Evolutionary conservation across 2,888 invertebrate genomes (phyloP), one percentile per base, ranked within the genome.

Genomic region (Amphipoea lucens): DNA sequence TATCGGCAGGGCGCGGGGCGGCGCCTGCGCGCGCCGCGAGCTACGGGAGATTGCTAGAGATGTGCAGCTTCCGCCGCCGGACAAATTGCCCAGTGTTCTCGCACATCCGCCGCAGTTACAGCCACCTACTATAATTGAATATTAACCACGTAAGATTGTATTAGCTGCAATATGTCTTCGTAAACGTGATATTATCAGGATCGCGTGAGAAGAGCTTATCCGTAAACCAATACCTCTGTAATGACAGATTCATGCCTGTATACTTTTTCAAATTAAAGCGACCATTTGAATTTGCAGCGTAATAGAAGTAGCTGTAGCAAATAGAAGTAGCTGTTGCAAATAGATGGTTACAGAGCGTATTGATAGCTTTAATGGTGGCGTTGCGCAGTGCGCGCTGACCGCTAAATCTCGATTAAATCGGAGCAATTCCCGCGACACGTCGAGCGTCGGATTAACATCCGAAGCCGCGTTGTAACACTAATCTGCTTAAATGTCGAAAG

Each of bases 401-500:
- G 94, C 95, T 95, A 94, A 94, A 94, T 94, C 94, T 95, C 93
- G 94, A 95, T 96, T 94, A 92, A 95, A 95, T 93, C 94, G 93
- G 91, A 95, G 95, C 95, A 94, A 95, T 95, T 95, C 95, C 95
- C 93, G 95, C 95, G 94, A 95, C 95, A 95, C 95, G 92, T 96
- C 94, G 93, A 90, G 93, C 96, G 97, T 97, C 96, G 94, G 96
- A 96, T 97, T 97, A 96, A 95, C 94, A 96, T 95, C 93, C 94
- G 91, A 95, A 95, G 95, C 94, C 93, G 94, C 94, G 93, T 93
- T 94, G 95, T 94, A 96, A 95, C 95, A 95, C 95, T 96, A 96
- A 97, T 96, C 97, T 96, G 95, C 96, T 97, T 96, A 95, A 96
- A 97, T 96, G 96, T 96, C 97, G 95, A 96, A 95, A 96, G 97